Evolutionary conservation across 2,113 vertebrate genomes (phyloP), one percentile per base, ranked within the genome.

Genomic region (Mormyrus lacerda): DNA sequence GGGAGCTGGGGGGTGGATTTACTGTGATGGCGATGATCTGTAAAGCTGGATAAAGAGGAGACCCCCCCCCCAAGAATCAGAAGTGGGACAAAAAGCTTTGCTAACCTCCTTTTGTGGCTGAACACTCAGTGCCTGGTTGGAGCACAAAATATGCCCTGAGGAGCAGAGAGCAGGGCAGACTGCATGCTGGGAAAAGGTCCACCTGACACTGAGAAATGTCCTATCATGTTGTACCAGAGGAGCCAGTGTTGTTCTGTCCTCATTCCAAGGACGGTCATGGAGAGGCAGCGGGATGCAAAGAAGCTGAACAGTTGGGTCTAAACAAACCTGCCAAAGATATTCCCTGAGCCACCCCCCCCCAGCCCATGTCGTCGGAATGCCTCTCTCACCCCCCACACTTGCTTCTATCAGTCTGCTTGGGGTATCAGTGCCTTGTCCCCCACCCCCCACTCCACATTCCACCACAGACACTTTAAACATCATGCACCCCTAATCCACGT

Each of bases 401-500:
- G 93, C 93, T 90, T 91, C 91, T 35, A 87, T 93, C 92, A 90
- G 31, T 93, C 91, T 91, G 61, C 61, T 89, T 1, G 0, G 65
- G 85, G 24, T 76, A 24, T 44, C 69, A 93, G 93, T 94, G 93
- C 69, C 42, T 21, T 3, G 0, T 35, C 89, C 24, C 10, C 51
- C 88, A 44, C 50, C 39, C 47, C n/a, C 13, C 17, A 90, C 61
- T 90, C 89, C 90, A 27, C 89, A 88, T 89, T 93, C 92, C 89
- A 82, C 58, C 89, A 44, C 42, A 89, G 91, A n/a, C 91, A 90
- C 93, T 90, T 91, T 58, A 39, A 89, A 89, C 85, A 86, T 83
- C 61, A 92, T 55, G 50, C 61, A 90, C 92, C 92, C 89, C 51
- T 95, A 93, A 95, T 94, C 94, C 93, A 88, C 87, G 90, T 92